Base-by-base conservation (phyloP, 1,140 invertebrate genomes). In the Dinoponera quadriceps region DNA sequence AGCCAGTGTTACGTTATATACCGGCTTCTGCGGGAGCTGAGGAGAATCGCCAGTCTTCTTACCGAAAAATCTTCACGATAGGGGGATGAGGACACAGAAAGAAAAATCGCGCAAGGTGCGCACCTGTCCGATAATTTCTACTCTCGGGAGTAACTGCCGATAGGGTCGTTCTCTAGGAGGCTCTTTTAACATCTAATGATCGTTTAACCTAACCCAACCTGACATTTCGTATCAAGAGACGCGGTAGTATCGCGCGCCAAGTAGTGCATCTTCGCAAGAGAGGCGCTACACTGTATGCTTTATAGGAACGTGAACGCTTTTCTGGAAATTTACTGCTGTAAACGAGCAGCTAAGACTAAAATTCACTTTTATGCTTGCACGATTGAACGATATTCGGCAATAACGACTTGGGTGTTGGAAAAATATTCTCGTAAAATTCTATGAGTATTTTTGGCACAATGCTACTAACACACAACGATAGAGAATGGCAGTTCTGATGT, bases 1-100 rank as follows among this genome's bases (percentile, higher is more conserved):
- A 73, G 51, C 54, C 77, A 11, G 44, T 27, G 44, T 66, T 54
- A 72, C 54, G 16, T 72, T 72, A 73, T 72, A 73, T 22, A 54
- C 14, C 33, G 33, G 27, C 7, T 20, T 16, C 22, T 25, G 29
- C 29, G 20, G 1, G 3, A 44, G 38, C 38, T 9, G 22, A 9
- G 20, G 48, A 14, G 20, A 29, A 51, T 69, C 63, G 18, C 44
- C 65, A 14, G 14, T 55, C 33, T 80, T 69, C 49, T 5, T 44
- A 20, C 14, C 18, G 55, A 57, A 69, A 57, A 69, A 80, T 69
- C 27, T 7, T 3, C 51, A 63, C 49, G 18, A 55, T n/a, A 5
- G 33, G 29, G 2, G 27, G 3, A 65, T 29, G 13, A 4, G 3
- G 11, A 27, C 33, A 11, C 5, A 33, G 73, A 65, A 29, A 16